A percentile compares a stretch with the other conserved stretches of the same genome.
Conservation (phyloP, 2,888 invertebrate species). For the Trachelus troglodyta region DNA sequence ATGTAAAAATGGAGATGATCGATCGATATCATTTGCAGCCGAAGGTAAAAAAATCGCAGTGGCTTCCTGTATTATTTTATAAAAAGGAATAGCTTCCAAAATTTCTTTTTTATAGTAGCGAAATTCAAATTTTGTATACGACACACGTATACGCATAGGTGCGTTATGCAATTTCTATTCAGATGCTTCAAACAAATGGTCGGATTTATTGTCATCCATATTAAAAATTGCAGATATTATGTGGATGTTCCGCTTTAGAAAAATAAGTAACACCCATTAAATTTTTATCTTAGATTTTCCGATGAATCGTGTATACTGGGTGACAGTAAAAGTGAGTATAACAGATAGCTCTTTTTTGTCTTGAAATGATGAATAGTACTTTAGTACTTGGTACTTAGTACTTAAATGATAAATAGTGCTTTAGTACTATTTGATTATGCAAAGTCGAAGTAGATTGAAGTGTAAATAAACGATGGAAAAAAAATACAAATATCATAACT, state of each 20-base stretch:
- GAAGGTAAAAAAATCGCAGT: not conserved
- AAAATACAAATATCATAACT: not conserved
- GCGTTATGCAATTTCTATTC: not conserved
- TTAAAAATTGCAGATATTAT: not conserved
- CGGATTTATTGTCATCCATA: not conserved
- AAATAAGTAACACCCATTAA: not conserved
- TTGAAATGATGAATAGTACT: not conserved
- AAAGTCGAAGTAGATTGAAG: constrained; percentile 4
- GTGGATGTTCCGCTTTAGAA: no score
- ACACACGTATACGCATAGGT: not conserved
- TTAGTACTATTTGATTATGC: constrained; percentile 6
- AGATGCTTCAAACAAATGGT: not conserved
- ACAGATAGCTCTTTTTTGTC: not conserved
- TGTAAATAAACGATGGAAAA: not conserved
- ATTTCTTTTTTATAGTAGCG: not conserved
- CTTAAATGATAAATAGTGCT: not conserved
- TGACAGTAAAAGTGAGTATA: not conserved
- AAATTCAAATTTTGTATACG: not conserved
- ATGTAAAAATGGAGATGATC: not conserved
- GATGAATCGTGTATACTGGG: not conserved
- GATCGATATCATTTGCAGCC: not conserved
- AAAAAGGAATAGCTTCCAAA: not conserved
- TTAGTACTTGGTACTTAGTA: not conserved
- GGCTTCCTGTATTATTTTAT: not conserved
- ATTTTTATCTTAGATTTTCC: not conserved